Evolutionary conservation across 2,888 invertebrate species (phyloP).

Genomic region (Thecocarcelia acutangulata): DNA sequence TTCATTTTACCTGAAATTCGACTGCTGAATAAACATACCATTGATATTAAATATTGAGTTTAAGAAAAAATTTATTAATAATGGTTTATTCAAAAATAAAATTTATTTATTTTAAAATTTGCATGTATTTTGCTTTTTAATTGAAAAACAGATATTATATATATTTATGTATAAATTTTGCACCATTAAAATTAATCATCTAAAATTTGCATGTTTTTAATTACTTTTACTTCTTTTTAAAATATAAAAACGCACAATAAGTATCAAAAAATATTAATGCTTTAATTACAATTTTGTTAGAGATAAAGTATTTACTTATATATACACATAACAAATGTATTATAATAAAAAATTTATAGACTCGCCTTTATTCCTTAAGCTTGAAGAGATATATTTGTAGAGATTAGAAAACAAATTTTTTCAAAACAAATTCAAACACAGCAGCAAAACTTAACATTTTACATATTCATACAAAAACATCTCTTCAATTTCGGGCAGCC

Average conservation of each 20-base stretch:
- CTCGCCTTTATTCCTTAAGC: too few species aligned
- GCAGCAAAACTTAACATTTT: too few species aligned
- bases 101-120: conserved; percentile 18
- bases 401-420: too few species aligned
- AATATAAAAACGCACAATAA: not conserved
- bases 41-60: conserved; percentile 55
- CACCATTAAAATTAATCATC: conserved; percentile 16
- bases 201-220: conserved; percentile 60
- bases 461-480: not conserved
- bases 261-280: too few species aligned
- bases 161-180: not conserved
- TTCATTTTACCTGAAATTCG: conserved; percentile 10
- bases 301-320: too few species aligned
- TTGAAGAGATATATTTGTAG: too few species aligned
- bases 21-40: conserved; percentile 63
- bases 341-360: too few species aligned
- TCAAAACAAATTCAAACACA: too few species aligned
- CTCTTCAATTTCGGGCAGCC: not conserved
- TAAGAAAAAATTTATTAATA: conserved; percentile 24
- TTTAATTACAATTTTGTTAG: too few species aligned
- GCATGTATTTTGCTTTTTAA: conserved; percentile 39
- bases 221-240: not conserved
- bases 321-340: too few species aligned
- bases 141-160: conserved; percentile 34
- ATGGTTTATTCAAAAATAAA: not conserved